Percentiles rank a stretch among this genome's conserved stretches.
Evolutionary conservation across 2,113 vertebrate species (phyloP).

Genomic region (Noctilio leporinus): DNA sequence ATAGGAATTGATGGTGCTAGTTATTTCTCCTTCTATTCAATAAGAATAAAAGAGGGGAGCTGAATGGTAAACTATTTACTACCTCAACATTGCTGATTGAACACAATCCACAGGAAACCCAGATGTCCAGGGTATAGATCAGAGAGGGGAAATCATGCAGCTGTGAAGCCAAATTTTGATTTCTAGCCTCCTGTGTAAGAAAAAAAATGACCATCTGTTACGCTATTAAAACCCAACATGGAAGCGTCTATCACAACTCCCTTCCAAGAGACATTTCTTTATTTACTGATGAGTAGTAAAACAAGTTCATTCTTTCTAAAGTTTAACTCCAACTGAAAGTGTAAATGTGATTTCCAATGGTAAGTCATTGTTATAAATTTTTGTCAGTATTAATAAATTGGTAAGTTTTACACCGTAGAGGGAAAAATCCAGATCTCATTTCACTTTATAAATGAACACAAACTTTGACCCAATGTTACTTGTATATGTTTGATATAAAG

Average conservation of each 20-base stretch:
- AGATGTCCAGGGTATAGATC: conserved; percentile 65
- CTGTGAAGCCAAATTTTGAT: conserved; percentile 63
- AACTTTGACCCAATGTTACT: neutral
- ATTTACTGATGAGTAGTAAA: conserved; percentile 29
- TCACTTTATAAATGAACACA: neutral
- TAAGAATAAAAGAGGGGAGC: conserved; percentile 55
- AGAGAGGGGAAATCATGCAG: conserved; percentile 54
- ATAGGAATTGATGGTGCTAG: conserved; percentile 34
- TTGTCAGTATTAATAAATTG: neutral
- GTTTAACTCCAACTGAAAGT: neutral
- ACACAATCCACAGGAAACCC: conserved; percentile 67
- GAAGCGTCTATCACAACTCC: neutral
- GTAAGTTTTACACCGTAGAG: neutral
- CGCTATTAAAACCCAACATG: conserved; percentile 6
- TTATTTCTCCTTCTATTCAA: conserved; percentile 57
- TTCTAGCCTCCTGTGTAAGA: conserved; percentile 56
- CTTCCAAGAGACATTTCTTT: conserved; percentile 40
- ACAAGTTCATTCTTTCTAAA: neutral
- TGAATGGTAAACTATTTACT: conserved; percentile 69
- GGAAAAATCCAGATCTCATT: neutral
- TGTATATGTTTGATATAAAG: neutral
- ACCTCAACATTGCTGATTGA: conserved; percentile 71
- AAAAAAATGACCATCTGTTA: neutral
- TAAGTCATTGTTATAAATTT: neutral
- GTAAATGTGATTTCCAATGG: neutral